Percentiles rank a stretch among this genome's conserved stretches.
Conservation (phyloP, 1,140 invertebrate species). For the Zaprionus kolodkinae region DNA sequence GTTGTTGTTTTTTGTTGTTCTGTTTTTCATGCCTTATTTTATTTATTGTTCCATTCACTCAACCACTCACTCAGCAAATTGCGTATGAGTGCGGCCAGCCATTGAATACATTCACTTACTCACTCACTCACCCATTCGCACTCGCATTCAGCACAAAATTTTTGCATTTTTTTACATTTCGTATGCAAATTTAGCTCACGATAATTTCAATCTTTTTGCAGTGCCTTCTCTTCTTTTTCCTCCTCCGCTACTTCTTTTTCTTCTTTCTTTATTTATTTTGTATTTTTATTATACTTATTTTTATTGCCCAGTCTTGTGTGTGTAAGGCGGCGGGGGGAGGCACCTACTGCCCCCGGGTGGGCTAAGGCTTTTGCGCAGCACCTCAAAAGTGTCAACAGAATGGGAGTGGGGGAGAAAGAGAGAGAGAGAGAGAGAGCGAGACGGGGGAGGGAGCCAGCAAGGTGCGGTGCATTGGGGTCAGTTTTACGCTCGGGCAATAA, state of each 20-base stretch:
- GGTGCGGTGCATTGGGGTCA: slow-evolving; percentile 28
- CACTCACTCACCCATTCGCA: too few species aligned
- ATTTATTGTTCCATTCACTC: slow-evolving; percentile 42
- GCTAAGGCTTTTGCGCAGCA: slow-evolving; percentile 60
- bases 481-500: slow-evolving; percentile 7
- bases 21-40: slow-evolving; percentile 21
- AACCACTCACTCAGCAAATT: slow-evolving; percentile 4
- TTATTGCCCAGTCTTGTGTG: slow-evolving; percentile 17
- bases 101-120: background rate
- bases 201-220: slow-evolving; percentile 34
- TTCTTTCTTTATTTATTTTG: slow-evolving; percentile 24
- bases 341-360: background rate
- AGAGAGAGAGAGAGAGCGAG: background rate
- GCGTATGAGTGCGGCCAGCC: slow-evolving; percentile 2
- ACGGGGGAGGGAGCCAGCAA: background rate
- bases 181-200: slow-evolving; percentile 50
- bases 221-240: background rate
- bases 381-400: slow-evolving; percentile 67
- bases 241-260: slow-evolving; percentile 15
- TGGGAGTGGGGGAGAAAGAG: background rate
- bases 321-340: background rate
- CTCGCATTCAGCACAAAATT: slow-evolving; percentile 17
- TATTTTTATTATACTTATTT: slow-evolving; percentile 26
- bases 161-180: slow-evolving; percentile 47
- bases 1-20: slow-evolving; percentile 15